Base-by-base conservation (phyloP, 2,888 invertebrate species). In the Ochropleura leucogaster region DNA sequence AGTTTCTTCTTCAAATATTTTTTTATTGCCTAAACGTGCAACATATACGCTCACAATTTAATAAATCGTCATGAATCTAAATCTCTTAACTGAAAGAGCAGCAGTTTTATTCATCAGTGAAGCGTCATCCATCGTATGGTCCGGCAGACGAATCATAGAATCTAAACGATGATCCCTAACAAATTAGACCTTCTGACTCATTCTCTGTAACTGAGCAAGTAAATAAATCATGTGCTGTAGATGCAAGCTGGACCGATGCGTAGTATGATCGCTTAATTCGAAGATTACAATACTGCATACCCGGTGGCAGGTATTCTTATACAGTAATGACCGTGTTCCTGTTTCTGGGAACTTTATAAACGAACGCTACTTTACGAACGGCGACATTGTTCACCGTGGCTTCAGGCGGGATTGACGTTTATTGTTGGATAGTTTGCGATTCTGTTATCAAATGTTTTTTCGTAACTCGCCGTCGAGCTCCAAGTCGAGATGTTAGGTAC, bases 201-300 rank as follows among this genome's bases (percentile, higher is more conserved):
- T 6, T 67, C 49, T 66, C 16, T 12, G 49, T 55, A 30, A 30
- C 12, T 8, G 14, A 53, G n/a, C 47, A 57, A 44, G 60, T 46
- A 66, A 40, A 63, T 81, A 80, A 81, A 78, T 78, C 67, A 74
- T n/a, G 53, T 30, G 51, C 55, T 68, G 42, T 71, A 68, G 82
- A 68, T 84, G 85, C 81, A 81, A 9, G 67, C n/a, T 42, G 18
- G 20, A 53, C 18, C 16, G 14, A 40, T 46, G 85, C 77, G 69
- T 53, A 72, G 77, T 53, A 67, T 72, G 59, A 68, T 57, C 70
- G 57, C 49, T 82, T 82, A 59, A 82, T 82, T 72, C 72, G 72
- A 82, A 77, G 53, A 82, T 85, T 82, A 82, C 82, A 49, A 77
- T 85, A 82, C 82, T 82, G 82, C 82, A 82, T 82, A 81, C 59